Conservation (phyloP, 2,797 vertebrate genomes). For the Periophthalmus magnuspinnatus region DNA sequence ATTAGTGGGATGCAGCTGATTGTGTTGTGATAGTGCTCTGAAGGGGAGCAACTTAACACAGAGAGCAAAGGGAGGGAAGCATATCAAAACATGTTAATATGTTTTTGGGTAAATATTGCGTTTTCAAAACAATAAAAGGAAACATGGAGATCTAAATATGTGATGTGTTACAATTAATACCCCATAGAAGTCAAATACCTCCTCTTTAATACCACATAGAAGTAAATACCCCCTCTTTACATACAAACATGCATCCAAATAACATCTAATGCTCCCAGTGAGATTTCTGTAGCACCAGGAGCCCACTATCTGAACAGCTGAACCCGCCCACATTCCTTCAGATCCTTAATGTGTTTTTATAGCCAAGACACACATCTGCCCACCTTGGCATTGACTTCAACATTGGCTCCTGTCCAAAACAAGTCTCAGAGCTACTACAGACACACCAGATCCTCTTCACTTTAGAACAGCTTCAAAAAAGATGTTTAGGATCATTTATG, state of each 20-base stretch:
- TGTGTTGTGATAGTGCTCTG: too few species aligned
- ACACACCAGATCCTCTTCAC: conserved; percentile 21
- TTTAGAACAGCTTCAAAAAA: background rate
- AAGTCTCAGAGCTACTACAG: conserved; percentile 27
- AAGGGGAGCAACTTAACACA: too few species aligned
- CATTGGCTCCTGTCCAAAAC: conserved; percentile 41
- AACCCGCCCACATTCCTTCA: conserved; percentile 44
- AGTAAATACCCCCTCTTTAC: too few species aligned
- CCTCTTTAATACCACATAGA: too few species aligned
- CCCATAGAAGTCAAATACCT: too few species aligned
- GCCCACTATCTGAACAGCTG: conserved; percentile 11
- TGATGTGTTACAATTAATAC: too few species aligned
- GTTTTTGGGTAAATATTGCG: too few species aligned
- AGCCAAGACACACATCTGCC: conserved; percentile 39
- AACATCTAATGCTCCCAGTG: conserved; percentile 8
- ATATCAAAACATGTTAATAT: too few species aligned
- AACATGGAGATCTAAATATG: too few species aligned
- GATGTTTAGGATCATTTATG: background rate
- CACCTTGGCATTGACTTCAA: conserved; percentile 46
- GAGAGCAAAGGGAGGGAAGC: too few species aligned
- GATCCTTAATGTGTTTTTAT: conserved; percentile 50
- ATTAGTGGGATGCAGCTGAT: too few species aligned
- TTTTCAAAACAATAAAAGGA: too few species aligned
- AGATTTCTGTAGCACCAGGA: conserved; percentile 10
- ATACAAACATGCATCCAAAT: background rate